Evolutionary conservation across 2,888 invertebrate genomes (phyloP).

Genomic region (Drosophila helvetica): DNA sequence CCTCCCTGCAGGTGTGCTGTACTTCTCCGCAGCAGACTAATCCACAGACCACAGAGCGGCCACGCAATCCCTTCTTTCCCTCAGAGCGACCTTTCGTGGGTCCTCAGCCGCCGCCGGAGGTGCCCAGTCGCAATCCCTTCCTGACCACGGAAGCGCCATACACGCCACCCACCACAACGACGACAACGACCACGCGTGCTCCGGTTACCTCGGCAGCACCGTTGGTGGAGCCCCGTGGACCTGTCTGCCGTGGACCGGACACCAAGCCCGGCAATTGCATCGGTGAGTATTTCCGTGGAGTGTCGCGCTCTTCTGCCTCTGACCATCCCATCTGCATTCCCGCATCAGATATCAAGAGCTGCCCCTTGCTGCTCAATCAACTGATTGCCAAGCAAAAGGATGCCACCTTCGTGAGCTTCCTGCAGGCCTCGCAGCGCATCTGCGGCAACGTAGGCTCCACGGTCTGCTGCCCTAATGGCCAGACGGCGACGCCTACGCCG

Average conservation of each 20-base stretch:
- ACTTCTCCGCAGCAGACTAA: not conserved
- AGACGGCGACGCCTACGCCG: not conserved
- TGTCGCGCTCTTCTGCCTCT: not conserved
- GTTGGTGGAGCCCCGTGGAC: constrained; percentile 44
- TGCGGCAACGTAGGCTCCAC: constrained; percentile 65
- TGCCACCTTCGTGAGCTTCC: constrained; percentile 60
- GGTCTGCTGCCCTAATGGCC: constrained; percentile 79
- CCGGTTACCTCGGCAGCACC: constrained; percentile 46
- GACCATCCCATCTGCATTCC: too few relatives aligned
- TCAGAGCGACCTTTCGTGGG: constrained; percentile 41
- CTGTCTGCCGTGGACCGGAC: constrained; percentile 68
- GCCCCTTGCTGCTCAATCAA: constrained; percentile 62
- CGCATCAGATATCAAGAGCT: constrained; percentile 69
- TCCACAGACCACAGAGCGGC: constrained; percentile 43
- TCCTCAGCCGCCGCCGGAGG: constrained; percentile 31
- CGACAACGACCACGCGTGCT: constrained; percentile 41
- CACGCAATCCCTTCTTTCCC: constrained; percentile 60
- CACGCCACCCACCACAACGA: constrained; percentile 4
- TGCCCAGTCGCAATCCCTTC: constrained; percentile 55
- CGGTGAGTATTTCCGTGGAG: constrained; percentile 52
- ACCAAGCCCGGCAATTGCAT: constrained; percentile 67
- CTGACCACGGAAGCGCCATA: constrained; percentile 14
- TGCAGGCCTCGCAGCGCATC: constrained; percentile 75
- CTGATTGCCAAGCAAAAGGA: constrained; percentile 68
- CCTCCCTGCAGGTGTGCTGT: not conserved